A percentile compares a stretch with the other conserved stretches of the same genome.
Evolutionary conservation across 2,888 invertebrate species (phyloP).

Genomic region (Busseola fusca): DNA sequence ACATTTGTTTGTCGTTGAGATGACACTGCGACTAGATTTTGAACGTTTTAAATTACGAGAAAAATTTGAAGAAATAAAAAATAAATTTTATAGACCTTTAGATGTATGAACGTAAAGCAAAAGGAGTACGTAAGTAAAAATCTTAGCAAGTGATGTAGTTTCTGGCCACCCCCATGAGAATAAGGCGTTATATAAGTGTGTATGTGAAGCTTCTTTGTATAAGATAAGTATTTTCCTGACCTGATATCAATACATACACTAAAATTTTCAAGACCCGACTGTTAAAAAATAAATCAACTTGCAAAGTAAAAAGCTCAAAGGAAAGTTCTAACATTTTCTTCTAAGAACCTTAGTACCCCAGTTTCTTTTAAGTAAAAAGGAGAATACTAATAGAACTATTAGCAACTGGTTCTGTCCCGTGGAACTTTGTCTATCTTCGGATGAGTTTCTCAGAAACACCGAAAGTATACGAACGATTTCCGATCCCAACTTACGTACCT

Average conservation of each 20-base stretch:
- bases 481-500: conserved; percentile 19
- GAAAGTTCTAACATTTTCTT: neutral
- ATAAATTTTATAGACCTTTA: too few species aligned
- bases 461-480: conserved; percentile 35
- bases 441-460: conserved; percentile 11
- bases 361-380: conserved; percentile 10
- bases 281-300: conserved; percentile 1
- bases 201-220: neutral
- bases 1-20: too few species aligned
- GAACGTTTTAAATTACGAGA: too few species aligned
- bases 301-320: conserved; percentile 12
- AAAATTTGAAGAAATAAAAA: too few species aligned
- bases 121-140: too few species aligned
- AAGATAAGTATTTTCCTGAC: neutral
- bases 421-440: conserved; percentile 16
- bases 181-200: neutral
- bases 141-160: neutral
- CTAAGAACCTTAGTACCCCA: neutral
- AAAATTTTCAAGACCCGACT: neutral
- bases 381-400: conserved; percentile 20
- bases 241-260: too few species aligned
- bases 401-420: conserved; percentile 9
- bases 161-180: neutral
- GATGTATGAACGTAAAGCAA: too few species aligned
- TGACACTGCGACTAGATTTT: too few species aligned